These are phyloP conservation scores for Andrena camellia DNA, from an alignment of 2,888 invertebrate species.

Conservation along the genomic window DNA sequence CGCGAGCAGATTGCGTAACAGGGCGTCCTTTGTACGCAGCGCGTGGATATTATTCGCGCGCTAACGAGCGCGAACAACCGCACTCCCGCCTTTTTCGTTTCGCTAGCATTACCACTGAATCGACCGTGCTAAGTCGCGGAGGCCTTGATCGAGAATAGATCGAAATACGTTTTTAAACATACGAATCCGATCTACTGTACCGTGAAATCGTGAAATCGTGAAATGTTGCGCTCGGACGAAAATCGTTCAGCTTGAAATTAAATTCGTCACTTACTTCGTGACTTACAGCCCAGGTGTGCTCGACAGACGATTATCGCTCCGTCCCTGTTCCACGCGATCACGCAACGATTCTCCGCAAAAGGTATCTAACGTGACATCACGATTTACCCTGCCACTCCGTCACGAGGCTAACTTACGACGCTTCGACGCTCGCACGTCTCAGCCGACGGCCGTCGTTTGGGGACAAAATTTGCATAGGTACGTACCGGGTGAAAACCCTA, in stretches of 20 bases:
- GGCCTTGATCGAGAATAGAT: not conserved
- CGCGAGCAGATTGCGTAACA: conserved; percentile 61
- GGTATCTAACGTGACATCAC: not conserved
- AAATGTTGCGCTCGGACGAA: no score
- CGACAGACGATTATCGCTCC: no score
- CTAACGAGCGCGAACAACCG: conserved; percentile 13
- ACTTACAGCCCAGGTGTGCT: no score
- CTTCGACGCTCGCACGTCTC: not conserved
- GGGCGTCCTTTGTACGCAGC: conserved; percentile 61
- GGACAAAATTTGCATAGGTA: not conserved
- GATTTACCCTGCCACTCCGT: not conserved
- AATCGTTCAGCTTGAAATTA: no score
- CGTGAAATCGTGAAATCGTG: no score
- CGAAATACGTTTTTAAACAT: not conserved
- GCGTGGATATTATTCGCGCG: conserved; percentile 15
- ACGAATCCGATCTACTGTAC: no score
- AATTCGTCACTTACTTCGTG: no score
- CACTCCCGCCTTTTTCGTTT: not conserved
- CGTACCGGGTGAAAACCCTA: not conserved
- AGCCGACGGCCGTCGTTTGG: not conserved
- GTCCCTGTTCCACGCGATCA: not conserved
- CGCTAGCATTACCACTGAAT: not conserved
- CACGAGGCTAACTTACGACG: not conserved
- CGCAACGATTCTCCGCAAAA: not conserved
- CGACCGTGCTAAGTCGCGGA: not conserved